Conservation (phyloP, 2,888 invertebrate species). For the Spilosoma lubricipeda region DNA sequence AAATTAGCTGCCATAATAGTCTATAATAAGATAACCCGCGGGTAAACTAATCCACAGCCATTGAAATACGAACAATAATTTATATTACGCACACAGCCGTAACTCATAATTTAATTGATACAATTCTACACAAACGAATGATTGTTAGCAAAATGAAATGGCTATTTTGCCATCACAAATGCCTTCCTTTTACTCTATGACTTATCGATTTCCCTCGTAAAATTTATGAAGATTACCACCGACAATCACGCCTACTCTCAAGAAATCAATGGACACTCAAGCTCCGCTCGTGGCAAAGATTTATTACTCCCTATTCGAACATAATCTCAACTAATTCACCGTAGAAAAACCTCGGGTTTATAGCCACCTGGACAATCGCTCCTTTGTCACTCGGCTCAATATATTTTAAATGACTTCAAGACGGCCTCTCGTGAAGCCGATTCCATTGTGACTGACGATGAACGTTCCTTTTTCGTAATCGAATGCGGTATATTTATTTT, state of each 20-base stretch:
- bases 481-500: conserved; percentile 72
- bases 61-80: conserved; percentile 51
- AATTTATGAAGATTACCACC: conserved; percentile 82
- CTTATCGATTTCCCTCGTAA: conserved; percentile 69
- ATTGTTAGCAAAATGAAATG: conserved; percentile 67
- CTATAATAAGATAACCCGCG: conserved; percentile 17
- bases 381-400: conserved; percentile 80
- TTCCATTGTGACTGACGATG: conserved; percentile 78
- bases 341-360: conserved; percentile 81
- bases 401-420: conserved; percentile 84
- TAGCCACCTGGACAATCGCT: conserved; percentile 77
- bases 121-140: conserved; percentile 57
- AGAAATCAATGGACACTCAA: conserved; percentile 78
- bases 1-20: conserved; percentile 30
- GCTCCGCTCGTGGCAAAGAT: conserved; percentile 70
- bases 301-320: conserved; percentile 82
- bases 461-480: conserved; percentile 72
- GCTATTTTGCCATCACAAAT: conserved; percentile 53
- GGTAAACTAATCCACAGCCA: conserved; percentile 28
- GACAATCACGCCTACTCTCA: conserved; percentile 77
- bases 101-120: conserved; percentile 66
- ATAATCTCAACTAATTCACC: conserved; percentile 84
- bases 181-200: conserved; percentile 59
- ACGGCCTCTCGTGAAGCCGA: conserved; percentile 70
- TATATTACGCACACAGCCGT: conserved; percentile 54